Evolutionary conservation across 2,113 vertebrate species (phyloP), one percentile per base, ranked within the genome.

Genomic region (Trichomycterus rosablanca): DNA sequence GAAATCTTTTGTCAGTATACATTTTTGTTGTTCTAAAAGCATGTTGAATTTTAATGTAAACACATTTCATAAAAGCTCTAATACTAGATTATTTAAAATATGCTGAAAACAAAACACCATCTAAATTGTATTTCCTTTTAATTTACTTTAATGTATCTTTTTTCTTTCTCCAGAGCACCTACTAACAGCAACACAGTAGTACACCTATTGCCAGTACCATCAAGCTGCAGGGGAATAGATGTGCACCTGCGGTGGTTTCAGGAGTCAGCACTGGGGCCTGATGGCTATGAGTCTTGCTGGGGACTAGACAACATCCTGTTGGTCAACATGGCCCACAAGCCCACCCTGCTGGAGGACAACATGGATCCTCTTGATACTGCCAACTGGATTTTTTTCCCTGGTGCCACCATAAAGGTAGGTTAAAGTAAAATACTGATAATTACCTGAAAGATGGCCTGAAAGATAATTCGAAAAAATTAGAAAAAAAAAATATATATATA

Each of bases 311-410:
- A 99, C 2, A 73, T 97, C 46, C 78, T 98, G 59, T 78, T 99
- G 76, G 88, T 96, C 74, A 98, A 97, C 67, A 84, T 89, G 28
- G 96, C 91, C 53, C 89, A 95, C 73, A 91, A 78, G 76, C 85
- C 89, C 65, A 81, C 91, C 12, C 73, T 97, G 10, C 80, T 99
- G 81, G 93, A 98, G 85, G 96, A 99, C 63, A 90, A 76, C 68
- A 80, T 99, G 15, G 95, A 99, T 79, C 96, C 95, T 30, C 88
- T 89, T 43, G 89, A 99, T 83, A 98, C 96, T 0, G 92, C 89
- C 73, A 98, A 99, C 84, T 99, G 96, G 96, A 91, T 99, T 60
- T 99, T 99, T 80, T 99, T 97, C 73, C 96, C 96, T 23, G 96
- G 95, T 69, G 95, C 96, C 56, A 97, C 90, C 2, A 80, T 99